These are phyloP conservation scores for Chionomys nivalis DNA, from an alignment of 2,113 vertebrate genomes.

Conservation along the genomic window DNA sequence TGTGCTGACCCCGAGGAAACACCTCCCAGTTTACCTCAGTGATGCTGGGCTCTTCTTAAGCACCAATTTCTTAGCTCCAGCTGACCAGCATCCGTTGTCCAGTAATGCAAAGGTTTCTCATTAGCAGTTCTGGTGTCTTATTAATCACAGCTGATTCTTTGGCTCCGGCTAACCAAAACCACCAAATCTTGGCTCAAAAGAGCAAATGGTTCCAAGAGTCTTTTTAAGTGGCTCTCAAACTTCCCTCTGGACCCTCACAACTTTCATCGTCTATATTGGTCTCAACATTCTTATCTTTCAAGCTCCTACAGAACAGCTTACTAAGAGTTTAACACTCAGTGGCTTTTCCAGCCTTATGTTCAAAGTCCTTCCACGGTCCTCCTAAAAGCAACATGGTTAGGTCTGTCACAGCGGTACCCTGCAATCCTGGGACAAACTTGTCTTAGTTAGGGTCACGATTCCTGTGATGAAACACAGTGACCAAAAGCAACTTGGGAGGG, in stretches of 20 bases:
- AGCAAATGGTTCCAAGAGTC: not conserved
- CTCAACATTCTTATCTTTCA: not conserved
- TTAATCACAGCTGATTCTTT: not conserved
- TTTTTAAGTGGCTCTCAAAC: not conserved
- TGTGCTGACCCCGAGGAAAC: not conserved
- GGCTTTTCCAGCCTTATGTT: not conserved
- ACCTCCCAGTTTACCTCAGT: not conserved
- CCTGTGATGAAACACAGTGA: not conserved
- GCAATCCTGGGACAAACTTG: not conserved
- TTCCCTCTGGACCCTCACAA: not conserved
- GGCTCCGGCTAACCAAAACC: not conserved
- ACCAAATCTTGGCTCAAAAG: not conserved
- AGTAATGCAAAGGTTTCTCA: not conserved
- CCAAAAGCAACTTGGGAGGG: not conserved
- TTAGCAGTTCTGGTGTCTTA: not conserved
- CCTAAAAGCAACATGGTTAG: not conserved
- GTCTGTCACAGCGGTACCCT: not conserved
- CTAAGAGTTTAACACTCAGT: not conserved
- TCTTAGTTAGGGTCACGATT: not conserved
- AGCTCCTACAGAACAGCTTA: not conserved
- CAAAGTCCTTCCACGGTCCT: not conserved
- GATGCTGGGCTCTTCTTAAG: not conserved
- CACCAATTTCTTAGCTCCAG: not conserved
- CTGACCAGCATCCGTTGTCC: not conserved
- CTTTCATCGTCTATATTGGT: not conserved